These are phyloP conservation scores for Zaprionus bogoriensis DNA, from an alignment of 2,888 invertebrate species.

Conservation along the genomic window DNA sequence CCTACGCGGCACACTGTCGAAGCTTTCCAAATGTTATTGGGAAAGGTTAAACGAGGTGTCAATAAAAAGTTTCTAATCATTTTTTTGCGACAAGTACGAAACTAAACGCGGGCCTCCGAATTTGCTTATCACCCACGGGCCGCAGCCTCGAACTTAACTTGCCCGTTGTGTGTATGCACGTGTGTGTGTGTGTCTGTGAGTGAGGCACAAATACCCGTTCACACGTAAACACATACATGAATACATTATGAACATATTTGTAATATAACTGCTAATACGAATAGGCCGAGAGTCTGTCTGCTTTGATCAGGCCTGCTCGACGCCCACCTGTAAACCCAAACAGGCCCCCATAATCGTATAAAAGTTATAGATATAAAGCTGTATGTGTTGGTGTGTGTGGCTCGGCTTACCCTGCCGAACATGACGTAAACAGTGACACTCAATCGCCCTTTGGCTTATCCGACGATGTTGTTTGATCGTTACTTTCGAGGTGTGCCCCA, in stretches of 20 bases:
- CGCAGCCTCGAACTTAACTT: constrained; percentile 5
- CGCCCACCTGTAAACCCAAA: constrained; percentile 11
- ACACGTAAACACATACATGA: background rate
- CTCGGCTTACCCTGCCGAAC: background rate
- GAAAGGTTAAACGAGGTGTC: constrained; percentile 8
- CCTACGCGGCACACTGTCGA: constrained; percentile 16
- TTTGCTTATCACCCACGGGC: constrained; percentile 12
- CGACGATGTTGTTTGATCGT: constrained; percentile 51
- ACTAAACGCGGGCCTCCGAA: background rate
- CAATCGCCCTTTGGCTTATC: constrained; percentile 11
- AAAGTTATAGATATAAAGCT: background rate
- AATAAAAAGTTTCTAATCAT: constrained; percentile 11
- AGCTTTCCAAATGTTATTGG: background rate
- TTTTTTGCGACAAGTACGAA: background rate
- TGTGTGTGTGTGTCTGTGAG: background rate
- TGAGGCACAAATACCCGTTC: background rate
- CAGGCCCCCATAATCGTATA: background rate
- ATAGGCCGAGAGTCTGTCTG: background rate
- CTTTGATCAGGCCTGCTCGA: constrained; percentile 1
- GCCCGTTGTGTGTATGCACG: background rate
- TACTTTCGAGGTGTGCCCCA: constrained; percentile 48
- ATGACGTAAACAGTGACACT: constrained; percentile 29
- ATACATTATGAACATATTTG: background rate
- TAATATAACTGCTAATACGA: background rate
- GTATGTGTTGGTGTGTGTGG: background rate